Percentiles rank a stretch among this genome's conserved stretches.
phyloP scores from a whole-genome alignment of 2,113 vertebrate genomes.

The Crocuta crocuta region DNA sequence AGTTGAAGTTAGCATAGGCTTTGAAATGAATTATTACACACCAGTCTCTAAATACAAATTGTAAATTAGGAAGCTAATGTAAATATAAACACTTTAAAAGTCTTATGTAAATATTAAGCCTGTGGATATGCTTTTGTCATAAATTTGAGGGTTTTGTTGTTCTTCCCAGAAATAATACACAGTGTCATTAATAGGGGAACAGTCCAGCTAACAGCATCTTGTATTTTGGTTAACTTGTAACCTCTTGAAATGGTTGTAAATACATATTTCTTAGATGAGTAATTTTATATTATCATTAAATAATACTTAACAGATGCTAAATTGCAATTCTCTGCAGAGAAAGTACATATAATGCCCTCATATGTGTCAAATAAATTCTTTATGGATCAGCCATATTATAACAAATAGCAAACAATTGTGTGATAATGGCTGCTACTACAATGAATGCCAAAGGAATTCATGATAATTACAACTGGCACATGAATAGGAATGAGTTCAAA shows the following conservation, averaged over 20 bases:
- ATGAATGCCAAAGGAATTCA: slow-evolving; percentile 74
- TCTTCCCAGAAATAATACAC: background rate
- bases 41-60: background rate
- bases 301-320: slow-evolving; percentile 75
- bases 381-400: slow-evolving; percentile 66
- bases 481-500: slow-evolving; percentile 77
- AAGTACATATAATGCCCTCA: slow-evolving; percentile 49
- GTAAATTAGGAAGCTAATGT: background rate
- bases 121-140: background rate
- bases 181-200: background rate
- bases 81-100: background rate
- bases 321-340: slow-evolving; percentile 63
- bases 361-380: slow-evolving; percentile 75
- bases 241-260: background rate
- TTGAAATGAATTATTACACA: background rate
- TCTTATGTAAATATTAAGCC: background rate
- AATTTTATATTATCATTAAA: slow-evolving; percentile 68
- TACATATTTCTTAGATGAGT: slow-evolving; percentile 26
- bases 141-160: background rate
- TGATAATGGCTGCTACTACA: slow-evolving; percentile 80
- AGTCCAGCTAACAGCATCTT: background rate
- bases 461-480: slow-evolving; percentile 61
- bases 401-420: slow-evolving; percentile 79
- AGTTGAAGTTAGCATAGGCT: background rate
- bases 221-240: background rate